Evolutionary conservation across 1,140 invertebrate genomes (phyloP), one percentile per base, ranked within the genome.

Genomic region (Lysiphlebus fabarum): DNA sequence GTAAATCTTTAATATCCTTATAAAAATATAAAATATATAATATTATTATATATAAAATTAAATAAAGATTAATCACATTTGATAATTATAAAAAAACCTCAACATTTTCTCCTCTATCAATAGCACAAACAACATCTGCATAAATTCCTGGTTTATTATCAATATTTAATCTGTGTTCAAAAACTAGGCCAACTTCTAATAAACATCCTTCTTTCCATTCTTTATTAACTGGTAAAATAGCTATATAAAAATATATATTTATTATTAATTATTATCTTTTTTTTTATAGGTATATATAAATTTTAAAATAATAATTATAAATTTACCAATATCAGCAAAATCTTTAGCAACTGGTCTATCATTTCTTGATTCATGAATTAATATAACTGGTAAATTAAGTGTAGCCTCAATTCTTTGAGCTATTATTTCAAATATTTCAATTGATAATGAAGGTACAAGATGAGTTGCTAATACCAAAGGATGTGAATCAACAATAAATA

Each of bases 41-140:
- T 42, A 47, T 37, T 41, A 36, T 43, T 49, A 40, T 12, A 11
- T 33, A 40, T 56, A 6, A 50, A 36, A 56, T 43, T 34, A 6
- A 26, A 17, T 26, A 55, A n/a, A 45, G 49, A 49, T 55, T 9
- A 37, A 45, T 59, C 51, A 26, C 36, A 38, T 55, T 54, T 14
- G 33, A 34, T 9, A 2, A 12, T 49, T 17, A 37, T 11, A 2
- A 55, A 10, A n/a, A 34, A 59, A 72, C 72, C 61, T 74, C 59
- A 34, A 73, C 59, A 6, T 69, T 64, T 17, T 63, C 14, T 11
- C 64, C 63, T 12, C 75, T 67, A 64, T 81, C 76, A 9, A 62
- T 63, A 56, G 81, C 75, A n/a, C 83, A 75, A 4, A 84, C 75
- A 7, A 84, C 61, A 53, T 85, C 83, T n/a, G 76, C 73, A 66